A percentile compares a stretch with the other conserved stretches of the same genome.
These are phyloP conservation scores for Sisyra nigra DNA, from an alignment of 2,888 invertebrate genomes.

Conservation along the genomic window DNA sequence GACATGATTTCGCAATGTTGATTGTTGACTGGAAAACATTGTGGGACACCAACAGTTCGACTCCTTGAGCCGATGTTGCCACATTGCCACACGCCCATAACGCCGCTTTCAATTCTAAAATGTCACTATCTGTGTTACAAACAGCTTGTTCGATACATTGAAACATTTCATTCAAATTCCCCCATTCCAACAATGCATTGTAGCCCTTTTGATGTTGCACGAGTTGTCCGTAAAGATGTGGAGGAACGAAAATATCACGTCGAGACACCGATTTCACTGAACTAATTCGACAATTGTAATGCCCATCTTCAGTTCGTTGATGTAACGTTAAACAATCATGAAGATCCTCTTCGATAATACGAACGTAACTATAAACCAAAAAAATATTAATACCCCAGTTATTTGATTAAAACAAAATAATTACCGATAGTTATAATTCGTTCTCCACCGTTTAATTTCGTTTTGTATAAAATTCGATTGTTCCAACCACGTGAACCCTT, in stretches of 20 bases:
- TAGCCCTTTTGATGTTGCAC: conserved; percentile 48
- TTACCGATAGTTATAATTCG: conserved; percentile 53
- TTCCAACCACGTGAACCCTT: conserved; percentile 46
- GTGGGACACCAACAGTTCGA: conserved; percentile 46
- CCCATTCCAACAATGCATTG: conserved; percentile 34
- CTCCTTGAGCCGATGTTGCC: conserved; percentile 59
- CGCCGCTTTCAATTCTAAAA: conserved; percentile 68
- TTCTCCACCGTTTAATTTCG: conserved; percentile 67
- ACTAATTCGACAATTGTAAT: conserved; percentile 50
- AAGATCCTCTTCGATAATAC: conserved; percentile 74
- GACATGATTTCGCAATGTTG: conserved; percentile 58
- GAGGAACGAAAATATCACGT: conserved; percentile 36
- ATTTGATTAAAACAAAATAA: conserved; percentile 14
- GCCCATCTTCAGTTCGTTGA: conserved; percentile 62
- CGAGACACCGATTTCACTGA: conserved; percentile 37
- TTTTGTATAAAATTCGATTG: conserved; percentile 47
- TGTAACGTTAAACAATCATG: conserved; percentile 77
- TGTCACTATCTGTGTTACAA: conserved; percentile 48
- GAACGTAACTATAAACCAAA: conserved; percentile 50
- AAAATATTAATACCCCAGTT: not conserved
- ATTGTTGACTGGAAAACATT: conserved; percentile 33
- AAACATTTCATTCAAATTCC: conserved; percentile 30
- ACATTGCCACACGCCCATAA: conserved; percentile 82
- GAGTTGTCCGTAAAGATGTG: conserved; percentile 76
- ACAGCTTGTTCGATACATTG: conserved; percentile 29